Percentiles rank a stretch among this genome's conserved stretches.
These are phyloP conservation scores for Diplogasteroides magnus DNA, from an alignment of 1,140 invertebrate species.

Conservation along the genomic window DNA sequence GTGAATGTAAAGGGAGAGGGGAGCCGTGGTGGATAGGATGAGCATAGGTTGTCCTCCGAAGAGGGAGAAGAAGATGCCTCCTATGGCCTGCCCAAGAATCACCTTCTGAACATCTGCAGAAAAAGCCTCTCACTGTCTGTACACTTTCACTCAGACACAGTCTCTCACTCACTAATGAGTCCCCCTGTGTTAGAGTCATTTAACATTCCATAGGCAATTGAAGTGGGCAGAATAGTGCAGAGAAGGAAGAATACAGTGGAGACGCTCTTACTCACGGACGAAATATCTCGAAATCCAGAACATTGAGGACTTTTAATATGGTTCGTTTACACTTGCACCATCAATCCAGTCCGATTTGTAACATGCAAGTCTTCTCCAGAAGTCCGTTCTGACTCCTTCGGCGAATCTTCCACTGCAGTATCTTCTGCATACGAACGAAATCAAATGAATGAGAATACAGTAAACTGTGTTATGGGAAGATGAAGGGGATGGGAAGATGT, in stretches of 20 bases:
- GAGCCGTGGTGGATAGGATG: slow-evolving; percentile 58
- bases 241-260: slow-evolving; percentile 58
- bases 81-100: slow-evolving; percentile 57
- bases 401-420: too few species aligned
- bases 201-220: slow-evolving; percentile 59
- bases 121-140: not conserved
- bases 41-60: slow-evolving; percentile 59
- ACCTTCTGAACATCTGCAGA: slow-evolving; percentile 57
- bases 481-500: too few species aligned
- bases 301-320: not conserved
- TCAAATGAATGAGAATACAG: too few species aligned
- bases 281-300: slow-evolving; percentile 54
- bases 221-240: slow-evolving; percentile 59
- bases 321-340: not conserved
- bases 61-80: slow-evolving; percentile 57
- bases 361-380: not conserved
- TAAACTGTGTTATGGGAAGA: too few species aligned
- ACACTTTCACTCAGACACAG: not conserved
- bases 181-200: slow-evolving; percentile 58
- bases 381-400: too few species aligned
- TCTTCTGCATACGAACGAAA: too few species aligned
- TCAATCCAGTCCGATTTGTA: not conserved
- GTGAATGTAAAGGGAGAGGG: slow-evolving; percentile 57
- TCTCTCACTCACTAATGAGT: slow-evolving; percentile 53
- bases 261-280: slow-evolving; percentile 56